Percentiles rank a stretch among this genome's conserved stretches.
Conservation (phyloP, 2,797 vertebrate species). For the Dipus sagitta region DNA sequence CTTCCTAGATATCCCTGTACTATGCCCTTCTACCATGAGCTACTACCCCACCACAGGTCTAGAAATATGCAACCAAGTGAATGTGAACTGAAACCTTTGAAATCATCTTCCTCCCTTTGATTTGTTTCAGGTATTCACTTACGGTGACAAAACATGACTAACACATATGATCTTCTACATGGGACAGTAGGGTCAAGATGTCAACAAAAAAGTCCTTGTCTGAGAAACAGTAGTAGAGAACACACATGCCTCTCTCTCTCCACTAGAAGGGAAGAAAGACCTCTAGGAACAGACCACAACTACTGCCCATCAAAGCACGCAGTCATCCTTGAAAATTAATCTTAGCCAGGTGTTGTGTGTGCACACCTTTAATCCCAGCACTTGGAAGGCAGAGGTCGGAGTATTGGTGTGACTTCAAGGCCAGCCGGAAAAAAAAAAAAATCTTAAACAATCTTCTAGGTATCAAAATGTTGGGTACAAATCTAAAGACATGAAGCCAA, state of each 20-base stretch:
- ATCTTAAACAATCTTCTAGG: not conserved
- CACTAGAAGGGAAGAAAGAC: not conserved
- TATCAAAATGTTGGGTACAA: conserved; percentile 32
- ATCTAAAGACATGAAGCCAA: conserved; percentile 30
- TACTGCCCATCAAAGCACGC: not conserved
- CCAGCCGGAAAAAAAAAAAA: no score
- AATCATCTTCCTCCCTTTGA: not conserved
- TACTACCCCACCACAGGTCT: not conserved
- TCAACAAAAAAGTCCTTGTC: conserved; percentile 32
- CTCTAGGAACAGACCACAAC: not conserved
- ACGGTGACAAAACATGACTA: not conserved
- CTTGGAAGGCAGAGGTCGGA: no score
- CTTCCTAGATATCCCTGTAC: not conserved
- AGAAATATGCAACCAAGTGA: not conserved
- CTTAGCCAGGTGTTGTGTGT: no score
- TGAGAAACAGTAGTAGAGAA: not conserved
- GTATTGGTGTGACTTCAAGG: not conserved
- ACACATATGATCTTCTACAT: not conserved
- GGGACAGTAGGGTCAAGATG: not conserved
- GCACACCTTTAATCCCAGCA: no score
- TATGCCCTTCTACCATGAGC: not conserved
- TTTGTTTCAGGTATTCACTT: not conserved
- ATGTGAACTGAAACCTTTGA: not conserved
- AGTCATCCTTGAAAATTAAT: conserved; percentile 21
- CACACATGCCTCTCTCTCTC: not conserved